Evolutionary conservation across 1,140 invertebrate genomes (phyloP).

Genomic region (Magallana gigas): DNA sequence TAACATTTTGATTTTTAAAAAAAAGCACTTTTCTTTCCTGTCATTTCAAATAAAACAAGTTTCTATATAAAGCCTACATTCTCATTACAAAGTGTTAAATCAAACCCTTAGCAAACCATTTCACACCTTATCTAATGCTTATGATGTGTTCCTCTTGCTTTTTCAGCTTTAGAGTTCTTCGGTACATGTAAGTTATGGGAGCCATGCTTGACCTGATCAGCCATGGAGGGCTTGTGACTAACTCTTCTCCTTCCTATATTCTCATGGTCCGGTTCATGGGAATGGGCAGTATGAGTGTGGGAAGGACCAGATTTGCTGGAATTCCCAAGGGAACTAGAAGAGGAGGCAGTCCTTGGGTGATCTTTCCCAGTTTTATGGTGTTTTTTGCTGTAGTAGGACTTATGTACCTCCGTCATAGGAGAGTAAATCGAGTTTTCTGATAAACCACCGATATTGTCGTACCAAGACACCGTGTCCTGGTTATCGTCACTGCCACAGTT

Average conservation of each 20-base stretch:
- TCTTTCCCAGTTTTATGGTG: neutral
- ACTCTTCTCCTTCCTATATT: neutral
- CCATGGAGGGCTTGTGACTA: neutral
- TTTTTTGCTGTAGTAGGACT: neutral
- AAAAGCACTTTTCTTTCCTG: too few species aligned
- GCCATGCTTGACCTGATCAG: neutral
- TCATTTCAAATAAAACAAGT: too few species aligned
- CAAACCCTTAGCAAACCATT: too few species aligned
- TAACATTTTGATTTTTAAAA: too few species aligned
- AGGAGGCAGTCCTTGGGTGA: neutral
- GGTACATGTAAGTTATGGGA: neutral
- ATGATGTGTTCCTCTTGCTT: neutral
- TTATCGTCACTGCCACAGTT: constrained; percentile 34
- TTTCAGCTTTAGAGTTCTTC: constrained; percentile 5
- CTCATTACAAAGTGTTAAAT: too few species aligned
- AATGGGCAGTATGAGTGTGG: neutral
- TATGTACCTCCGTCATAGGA: constrained; percentile 25
- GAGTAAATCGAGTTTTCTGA: constrained; percentile 3
- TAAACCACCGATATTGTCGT: constrained; percentile 38
- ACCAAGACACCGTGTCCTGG: constrained; percentile 28
- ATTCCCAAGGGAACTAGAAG: neutral
- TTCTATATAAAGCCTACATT: too few species aligned
- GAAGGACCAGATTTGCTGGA: neutral
- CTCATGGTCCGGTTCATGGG: neutral
- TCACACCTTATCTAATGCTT: neutral